A percentile compares a stretch with the other conserved stretches of the same genome.
These are phyloP conservation scores for Lasioglossum oenotherae DNA, from an alignment of 2,888 invertebrate genomes.

Conservation along the genomic window DNA sequence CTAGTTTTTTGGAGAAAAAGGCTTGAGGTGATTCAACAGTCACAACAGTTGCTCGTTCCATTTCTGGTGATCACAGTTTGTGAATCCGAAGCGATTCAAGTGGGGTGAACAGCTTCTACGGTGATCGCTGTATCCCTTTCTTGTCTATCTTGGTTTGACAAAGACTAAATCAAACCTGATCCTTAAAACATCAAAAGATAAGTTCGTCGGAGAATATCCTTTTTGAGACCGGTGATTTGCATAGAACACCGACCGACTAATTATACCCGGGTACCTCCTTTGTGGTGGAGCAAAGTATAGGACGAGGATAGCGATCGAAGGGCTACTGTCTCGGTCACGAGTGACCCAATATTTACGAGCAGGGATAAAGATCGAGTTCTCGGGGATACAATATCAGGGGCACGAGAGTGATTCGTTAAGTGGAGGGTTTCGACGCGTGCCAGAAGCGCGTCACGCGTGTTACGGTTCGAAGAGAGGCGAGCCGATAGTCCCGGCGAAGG, in stretches of 20 bases:
- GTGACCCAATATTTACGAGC: constrained; percentile 30
- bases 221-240: neutral
- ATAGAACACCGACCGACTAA: neutral
- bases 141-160: no score
- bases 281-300: neutral
- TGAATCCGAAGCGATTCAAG: neutral
- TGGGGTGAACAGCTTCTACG: neutral
- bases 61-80: neutral
- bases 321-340: neutral
- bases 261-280: neutral
- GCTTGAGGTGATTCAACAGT: neutral
- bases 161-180: neutral
- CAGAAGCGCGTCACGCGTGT: constrained; percentile 67
- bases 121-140: neutral
- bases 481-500: constrained; percentile 33
- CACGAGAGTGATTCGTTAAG: constrained; percentile 65
- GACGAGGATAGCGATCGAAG: neutral
- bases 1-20: neutral
- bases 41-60: neutral
- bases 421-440: constrained; percentile 66
- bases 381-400: constrained; percentile 53
- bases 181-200: neutral
- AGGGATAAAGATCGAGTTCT: constrained; percentile 56
- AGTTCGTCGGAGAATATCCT: neutral
- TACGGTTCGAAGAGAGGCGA: constrained; percentile 55